Percentiles rank a stretch among this genome's conserved stretches.
phyloP scores from a whole-genome alignment of 2,113 vertebrate genomes.

The Notothenia coriiceps region DNA sequence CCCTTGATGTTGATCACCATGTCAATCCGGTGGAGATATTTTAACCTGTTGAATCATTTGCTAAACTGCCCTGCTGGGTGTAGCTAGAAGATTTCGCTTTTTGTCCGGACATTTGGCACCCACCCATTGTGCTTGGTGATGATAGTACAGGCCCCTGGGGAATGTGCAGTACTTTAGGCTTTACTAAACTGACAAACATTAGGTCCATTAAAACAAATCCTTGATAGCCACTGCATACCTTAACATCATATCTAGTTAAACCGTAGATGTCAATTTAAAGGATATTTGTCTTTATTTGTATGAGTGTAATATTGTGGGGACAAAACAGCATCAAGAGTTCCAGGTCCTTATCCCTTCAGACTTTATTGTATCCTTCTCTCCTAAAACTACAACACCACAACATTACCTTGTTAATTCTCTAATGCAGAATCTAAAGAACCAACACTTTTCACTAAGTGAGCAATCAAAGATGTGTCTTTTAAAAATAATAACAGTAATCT shows the following conservation, averaged over 20 bases:
- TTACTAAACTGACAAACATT: not conserved
- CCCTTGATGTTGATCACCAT: not conserved
- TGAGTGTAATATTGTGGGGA: not conserved
- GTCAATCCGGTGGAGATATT: not conserved
- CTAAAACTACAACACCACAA: not conserved
- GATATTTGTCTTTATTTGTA: not conserved
- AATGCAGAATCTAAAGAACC: not conserved
- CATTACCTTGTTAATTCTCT: not conserved
- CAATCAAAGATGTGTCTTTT: not conserved
- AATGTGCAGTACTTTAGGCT: constrained; percentile 1
- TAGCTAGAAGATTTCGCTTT: constrained; percentile 5
- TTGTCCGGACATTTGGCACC: constrained; percentile 1
- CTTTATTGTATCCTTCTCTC: not conserved
- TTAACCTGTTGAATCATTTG: constrained; percentile 15
- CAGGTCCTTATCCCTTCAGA: not conserved
- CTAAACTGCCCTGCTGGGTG: not conserved
- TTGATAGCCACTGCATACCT: not conserved
- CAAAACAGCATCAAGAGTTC: not conserved
- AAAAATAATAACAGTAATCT: not conserved
- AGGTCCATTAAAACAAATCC: not conserved
- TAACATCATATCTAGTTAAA: not conserved
- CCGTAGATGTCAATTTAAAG: not conserved
- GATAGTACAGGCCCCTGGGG: not conserved
- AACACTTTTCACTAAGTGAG: not conserved
- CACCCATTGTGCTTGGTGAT: not conserved